These are phyloP conservation scores for Hippopotamus amphibius DNA, from an alignment of 2,113 vertebrate species.

Conservation along the genomic window DNA sequence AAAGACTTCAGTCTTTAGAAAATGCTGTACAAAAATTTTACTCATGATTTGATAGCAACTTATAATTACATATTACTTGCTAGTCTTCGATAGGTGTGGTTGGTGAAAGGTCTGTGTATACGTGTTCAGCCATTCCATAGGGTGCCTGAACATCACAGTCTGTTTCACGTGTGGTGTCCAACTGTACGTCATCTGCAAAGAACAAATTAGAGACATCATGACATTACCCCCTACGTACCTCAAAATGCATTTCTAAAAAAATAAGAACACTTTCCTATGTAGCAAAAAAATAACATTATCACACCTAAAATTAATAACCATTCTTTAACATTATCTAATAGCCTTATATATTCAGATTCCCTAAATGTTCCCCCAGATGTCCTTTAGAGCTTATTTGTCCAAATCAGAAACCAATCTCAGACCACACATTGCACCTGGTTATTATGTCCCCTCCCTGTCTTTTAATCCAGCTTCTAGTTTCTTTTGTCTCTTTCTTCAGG, in stretches of 20 bases:
- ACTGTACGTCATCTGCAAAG: background rate
- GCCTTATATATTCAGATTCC: background rate
- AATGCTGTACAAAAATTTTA: background rate
- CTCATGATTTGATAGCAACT: background rate
- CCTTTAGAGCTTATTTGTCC: background rate
- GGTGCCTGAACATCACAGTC: background rate
- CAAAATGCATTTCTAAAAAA: background rate
- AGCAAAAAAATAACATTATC: background rate
- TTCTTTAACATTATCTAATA: background rate
- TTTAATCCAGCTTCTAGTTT: background rate
- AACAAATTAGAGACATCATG: background rate
- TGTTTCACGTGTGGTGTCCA: background rate
- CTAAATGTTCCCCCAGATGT: background rate
- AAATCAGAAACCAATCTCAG: background rate
- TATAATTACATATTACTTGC: background rate
- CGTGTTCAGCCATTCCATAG: background rate
- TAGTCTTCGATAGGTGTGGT: background rate
- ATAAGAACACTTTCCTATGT: background rate
- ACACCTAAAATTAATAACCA: background rate
- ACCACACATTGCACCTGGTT: background rate
- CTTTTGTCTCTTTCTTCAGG: background rate
- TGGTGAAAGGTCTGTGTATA: background rate
- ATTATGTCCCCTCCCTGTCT: background rate
- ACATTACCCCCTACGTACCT: background rate
- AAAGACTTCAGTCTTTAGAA: constrained; percentile 6